Conservation (phyloP, 2,113 vertebrate species). For the Elaphurus davidianus region DNA sequence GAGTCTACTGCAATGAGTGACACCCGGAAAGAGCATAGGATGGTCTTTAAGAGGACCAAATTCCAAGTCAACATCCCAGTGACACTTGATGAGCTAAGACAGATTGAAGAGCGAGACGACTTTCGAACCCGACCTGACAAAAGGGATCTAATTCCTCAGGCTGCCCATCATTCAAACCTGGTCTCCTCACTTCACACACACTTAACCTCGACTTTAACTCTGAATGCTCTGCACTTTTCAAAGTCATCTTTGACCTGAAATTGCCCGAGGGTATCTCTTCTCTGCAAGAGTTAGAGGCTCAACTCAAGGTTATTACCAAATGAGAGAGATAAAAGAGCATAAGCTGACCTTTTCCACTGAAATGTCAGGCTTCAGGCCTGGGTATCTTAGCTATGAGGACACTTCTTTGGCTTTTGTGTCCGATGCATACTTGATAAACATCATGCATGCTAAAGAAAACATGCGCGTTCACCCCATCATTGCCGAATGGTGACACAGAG, state of each 20-base stretch:
- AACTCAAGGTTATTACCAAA: constrained; percentile 71
- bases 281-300: constrained; percentile 65
- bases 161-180: constrained; percentile 34
- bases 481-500: accelerated
- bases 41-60: neutral
- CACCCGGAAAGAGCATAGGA: neutral
- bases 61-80: neutral
- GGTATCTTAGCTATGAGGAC: constrained; percentile 43
- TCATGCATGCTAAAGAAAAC: constrained; percentile 7
- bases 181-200: constrained; percentile 36
- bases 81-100: neutral
- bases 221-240: constrained; percentile 69
- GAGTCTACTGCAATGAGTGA: neutral
- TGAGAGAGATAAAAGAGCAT: constrained; percentile 63
- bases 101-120: neutral
- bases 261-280: constrained; percentile 60
- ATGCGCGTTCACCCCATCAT: neutral
- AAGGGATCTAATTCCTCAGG: neutral
- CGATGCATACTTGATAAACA: constrained; percentile 48
- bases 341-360: constrained; percentile 65
- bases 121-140: neutral
- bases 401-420: constrained; percentile 26
- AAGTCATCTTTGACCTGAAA: constrained; percentile 69
- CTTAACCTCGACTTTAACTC: constrained; percentile 65
- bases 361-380: constrained; percentile 67